These are phyloP conservation scores for Orthosia cruda DNA, from an alignment of 2,888 invertebrate species.

Conservation along the genomic window DNA sequence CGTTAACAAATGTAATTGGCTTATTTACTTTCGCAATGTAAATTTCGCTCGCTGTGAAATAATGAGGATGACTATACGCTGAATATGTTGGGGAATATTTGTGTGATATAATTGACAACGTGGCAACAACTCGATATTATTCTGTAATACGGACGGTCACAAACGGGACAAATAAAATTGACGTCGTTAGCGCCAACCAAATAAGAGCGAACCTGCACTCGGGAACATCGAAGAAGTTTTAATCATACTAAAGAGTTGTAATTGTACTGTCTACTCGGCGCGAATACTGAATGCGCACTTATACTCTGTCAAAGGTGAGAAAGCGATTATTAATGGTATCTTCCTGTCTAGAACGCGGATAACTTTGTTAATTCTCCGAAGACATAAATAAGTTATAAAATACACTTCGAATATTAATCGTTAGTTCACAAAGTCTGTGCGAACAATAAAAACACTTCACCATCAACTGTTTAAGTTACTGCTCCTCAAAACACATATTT, in stretches of 20 bases:
- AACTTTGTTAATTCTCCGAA: slow-evolving; percentile 40
- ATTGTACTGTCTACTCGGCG: slow-evolving; percentile 55
- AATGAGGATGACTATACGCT: slow-evolving; percentile 35
- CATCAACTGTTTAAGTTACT: slow-evolving; percentile 26
- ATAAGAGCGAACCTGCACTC: slow-evolving; percentile 66
- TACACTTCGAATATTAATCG: slow-evolving; percentile 46
- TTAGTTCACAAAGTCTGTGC: slow-evolving; percentile 12
- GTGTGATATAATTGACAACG: slow-evolving; percentile 50
- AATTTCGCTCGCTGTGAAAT: slow-evolving; percentile 41
- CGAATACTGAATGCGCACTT: slow-evolving; percentile 63
- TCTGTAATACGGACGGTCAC: slow-evolving; percentile 41
- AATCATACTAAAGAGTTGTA: slow-evolving; percentile 68
- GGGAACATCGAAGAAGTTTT: slow-evolving; percentile 69
- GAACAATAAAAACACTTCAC: slow-evolving; percentile 31
- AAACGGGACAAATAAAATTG: slow-evolving; percentile 68
- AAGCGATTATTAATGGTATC: slow-evolving; percentile 57
- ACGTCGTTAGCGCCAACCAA: slow-evolving; percentile 68
- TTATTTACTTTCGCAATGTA: slow-evolving; percentile 41
- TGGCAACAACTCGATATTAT: slow-evolving; percentile 54
- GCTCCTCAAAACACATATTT: slow-evolving; percentile 38
- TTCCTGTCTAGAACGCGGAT: slow-evolving; percentile 38
- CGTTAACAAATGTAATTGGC: slow-evolving; percentile 23
- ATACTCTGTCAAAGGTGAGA: slow-evolving; percentile 55
- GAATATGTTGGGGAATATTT: slow-evolving; percentile 1
- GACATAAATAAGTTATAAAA: slow-evolving; percentile 47